Evolutionary conservation across 2,797 vertebrate species (phyloP).

Genomic region (Martes flavigula): DNA sequence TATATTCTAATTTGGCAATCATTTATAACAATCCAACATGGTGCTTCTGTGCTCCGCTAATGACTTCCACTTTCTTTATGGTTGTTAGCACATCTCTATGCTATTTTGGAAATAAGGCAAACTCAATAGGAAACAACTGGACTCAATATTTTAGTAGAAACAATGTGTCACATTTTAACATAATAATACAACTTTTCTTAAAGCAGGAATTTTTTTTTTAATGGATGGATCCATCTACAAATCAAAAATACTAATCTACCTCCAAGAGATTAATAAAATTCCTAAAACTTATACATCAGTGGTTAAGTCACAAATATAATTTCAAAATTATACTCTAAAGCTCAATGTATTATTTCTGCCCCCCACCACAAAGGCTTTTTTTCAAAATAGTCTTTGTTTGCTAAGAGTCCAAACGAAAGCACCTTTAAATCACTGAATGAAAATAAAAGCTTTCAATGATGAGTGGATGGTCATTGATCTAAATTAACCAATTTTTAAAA

Average conservation of each 20-base stretch:
- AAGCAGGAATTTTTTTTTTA: neutral
- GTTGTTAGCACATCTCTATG: neutral
- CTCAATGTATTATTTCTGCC: neutral
- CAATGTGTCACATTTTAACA: neutral
- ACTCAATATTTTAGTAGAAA: constrained; percentile 19
- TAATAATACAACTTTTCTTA: neutral
- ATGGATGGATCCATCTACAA: neutral
- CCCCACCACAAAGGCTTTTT: neutral
- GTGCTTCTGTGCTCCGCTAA: neutral
- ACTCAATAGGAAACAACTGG: neutral
- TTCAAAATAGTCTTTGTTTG: neutral
- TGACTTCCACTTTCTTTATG: neutral
- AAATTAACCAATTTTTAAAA: neutral
- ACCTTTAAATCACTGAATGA: neutral
- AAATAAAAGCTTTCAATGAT: constrained; percentile 12
- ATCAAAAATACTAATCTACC: neutral
- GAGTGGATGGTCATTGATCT: neutral
- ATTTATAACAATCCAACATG: neutral
- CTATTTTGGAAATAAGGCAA: neutral
- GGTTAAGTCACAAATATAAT: neutral
- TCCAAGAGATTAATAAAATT: neutral
- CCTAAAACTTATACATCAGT: neutral
- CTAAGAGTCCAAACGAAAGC: neutral
- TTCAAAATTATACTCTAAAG: neutral
- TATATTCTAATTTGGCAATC: neutral